phyloP scores from a whole-genome alignment of 2,113 vertebrate species.

The Harpagus bidentatus region DNA sequence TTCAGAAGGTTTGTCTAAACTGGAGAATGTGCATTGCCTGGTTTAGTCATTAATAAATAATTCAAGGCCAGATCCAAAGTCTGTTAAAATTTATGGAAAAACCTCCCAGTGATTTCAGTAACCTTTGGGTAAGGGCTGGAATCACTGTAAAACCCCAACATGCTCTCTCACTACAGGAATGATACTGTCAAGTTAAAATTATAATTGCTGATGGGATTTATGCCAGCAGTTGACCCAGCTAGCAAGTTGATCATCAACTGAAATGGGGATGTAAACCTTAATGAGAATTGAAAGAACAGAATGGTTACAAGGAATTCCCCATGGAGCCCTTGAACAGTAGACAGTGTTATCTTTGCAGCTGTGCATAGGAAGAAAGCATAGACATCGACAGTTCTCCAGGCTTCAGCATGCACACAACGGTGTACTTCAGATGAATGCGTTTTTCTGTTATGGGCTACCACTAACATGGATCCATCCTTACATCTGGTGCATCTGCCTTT shows the following conservation, averaged over 20 bases:
- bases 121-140: not conserved
- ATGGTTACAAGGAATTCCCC: not conserved
- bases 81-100: not conserved
- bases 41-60: constrained; percentile 28
- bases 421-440: constrained; percentile 17
- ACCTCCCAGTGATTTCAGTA: not conserved
- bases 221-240: constrained; percentile 18
- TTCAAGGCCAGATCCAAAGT: not conserved
- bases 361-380: constrained; percentile 40
- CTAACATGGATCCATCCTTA: not conserved
- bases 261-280: constrained; percentile 25
- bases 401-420: constrained; percentile 22
- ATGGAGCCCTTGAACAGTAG: constrained; percentile 19
- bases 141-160: not conserved
- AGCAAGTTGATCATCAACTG: not conserved
- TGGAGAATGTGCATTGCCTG: not conserved
- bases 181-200: not conserved
- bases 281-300: constrained; percentile 46
- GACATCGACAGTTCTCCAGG: not conserved
- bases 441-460: constrained; percentile 11
- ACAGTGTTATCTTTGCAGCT: constrained; percentile 63
- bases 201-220: constrained; percentile 34
- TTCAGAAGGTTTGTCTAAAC: not conserved
- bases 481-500: not conserved
- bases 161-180: not conserved